A percentile compares a stretch with the other conserved stretches of the same genome.
Conservation (phyloP, 64 coral and sea anemone species). For the Porites australiensis region DNA sequence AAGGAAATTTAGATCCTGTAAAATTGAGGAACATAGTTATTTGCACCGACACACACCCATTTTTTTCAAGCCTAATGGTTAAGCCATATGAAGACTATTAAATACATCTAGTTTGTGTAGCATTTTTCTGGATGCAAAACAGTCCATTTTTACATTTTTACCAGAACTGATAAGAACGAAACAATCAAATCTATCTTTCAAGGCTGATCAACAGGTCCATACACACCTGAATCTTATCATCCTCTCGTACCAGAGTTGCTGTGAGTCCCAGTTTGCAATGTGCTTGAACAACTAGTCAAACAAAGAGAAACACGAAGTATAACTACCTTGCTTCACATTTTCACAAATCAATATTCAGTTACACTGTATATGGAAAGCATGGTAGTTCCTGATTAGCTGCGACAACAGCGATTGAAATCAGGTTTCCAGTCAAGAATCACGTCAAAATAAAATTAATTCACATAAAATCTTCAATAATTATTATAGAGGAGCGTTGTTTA, state of each 20-base stretch:
- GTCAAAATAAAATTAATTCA: too few relatives aligned
- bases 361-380: neutral
- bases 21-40: neutral
- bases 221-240: constrained; percentile 97
- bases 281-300: constrained; percentile 85
- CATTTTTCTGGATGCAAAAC: neutral
- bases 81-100: too few relatives aligned
- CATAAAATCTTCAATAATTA: too few relatives aligned
- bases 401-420: too few relatives aligned
- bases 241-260: constrained; percentile 98
- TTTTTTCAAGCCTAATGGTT: too few relatives aligned
- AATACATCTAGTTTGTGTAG: too few relatives aligned
- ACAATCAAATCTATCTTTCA: too few relatives aligned
- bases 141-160: neutral
- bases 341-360: neutral
- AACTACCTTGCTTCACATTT: neutral
- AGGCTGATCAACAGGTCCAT: neutral
- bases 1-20: constrained; percentile 95
- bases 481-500: too few relatives aligned
- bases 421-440: too few relatives aligned
- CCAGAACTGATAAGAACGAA: too few relatives aligned
- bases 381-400: too few relatives aligned
- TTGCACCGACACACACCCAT: too few relatives aligned
- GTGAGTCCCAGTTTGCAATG: constrained; percentile 98
- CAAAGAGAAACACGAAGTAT: neutral